Conservation (phyloP, 2,888 invertebrate genomes). For the Tinea trinotella region DNA sequence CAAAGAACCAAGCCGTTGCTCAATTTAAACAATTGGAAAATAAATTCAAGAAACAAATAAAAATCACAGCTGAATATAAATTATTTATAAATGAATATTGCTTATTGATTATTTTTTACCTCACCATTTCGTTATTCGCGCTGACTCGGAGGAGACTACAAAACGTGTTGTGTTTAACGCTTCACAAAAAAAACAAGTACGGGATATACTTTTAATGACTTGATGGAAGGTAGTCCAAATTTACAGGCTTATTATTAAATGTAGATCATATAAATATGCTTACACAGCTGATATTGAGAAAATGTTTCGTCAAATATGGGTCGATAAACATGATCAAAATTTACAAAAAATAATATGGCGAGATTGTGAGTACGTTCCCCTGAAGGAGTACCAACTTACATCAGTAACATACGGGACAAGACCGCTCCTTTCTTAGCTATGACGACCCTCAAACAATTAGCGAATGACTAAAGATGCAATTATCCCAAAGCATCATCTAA, state of each 20-base stretch:
- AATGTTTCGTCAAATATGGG: no score
- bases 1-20: constrained; percentile 19
- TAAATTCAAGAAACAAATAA: not conserved
- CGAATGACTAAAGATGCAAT: not conserved
- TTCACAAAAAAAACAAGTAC: not conserved
- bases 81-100: not conserved
- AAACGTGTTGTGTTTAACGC: constrained; percentile 19
- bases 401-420: no score
- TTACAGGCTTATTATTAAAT: constrained; percentile 11
- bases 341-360: no score
- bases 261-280: no score
- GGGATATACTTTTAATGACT: constrained; percentile 19
- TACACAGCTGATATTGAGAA: no score
- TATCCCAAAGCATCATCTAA: not conserved
- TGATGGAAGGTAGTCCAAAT: constrained; percentile 20
- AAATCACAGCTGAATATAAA: not conserved
- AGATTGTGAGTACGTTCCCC: no score
- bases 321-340: no score
- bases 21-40: constrained; percentile 19
- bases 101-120: constrained; percentile 1
- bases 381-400: no score
- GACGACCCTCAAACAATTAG: constrained; percentile 5
- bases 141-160: constrained; percentile 2
- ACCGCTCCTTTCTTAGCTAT: constrained; percentile 2
- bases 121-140: not conserved